Evolutionary conservation across 1,140 invertebrate genomes (phyloP).

Genomic region (Caenorhabditis inopinata): DNA sequence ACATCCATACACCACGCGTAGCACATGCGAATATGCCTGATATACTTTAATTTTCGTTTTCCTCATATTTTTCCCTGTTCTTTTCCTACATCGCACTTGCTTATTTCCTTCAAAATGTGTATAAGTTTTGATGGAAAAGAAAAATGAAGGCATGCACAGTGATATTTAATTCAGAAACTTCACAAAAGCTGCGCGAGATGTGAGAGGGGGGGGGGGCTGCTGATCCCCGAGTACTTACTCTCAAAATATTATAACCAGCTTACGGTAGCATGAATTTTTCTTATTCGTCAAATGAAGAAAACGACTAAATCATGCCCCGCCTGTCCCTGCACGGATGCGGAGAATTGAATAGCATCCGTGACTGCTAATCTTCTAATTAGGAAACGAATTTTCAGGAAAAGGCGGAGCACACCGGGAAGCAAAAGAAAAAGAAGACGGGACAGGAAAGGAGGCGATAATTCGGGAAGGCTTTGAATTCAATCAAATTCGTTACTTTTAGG

Average conservation of each 20-base stretch:
- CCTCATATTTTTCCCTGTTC: not conserved
- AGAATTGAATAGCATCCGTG: not conserved
- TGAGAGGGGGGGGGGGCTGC: not conserved
- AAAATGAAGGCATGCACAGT: not conserved
- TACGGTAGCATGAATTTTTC: not conserved
- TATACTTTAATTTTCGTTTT: slow-evolving; percentile 28
- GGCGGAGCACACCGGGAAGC: not conserved
- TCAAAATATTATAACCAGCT: not conserved
- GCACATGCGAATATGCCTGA: slow-evolving; percentile 8
- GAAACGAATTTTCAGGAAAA: slow-evolving; percentile 22
- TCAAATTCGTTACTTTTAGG: slow-evolving; percentile 36
- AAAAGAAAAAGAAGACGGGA: not conserved
- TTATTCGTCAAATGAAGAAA: not conserved
- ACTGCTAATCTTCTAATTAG: slow-evolving; percentile 29
- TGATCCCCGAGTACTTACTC: no score
- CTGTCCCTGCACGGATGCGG: not conserved
- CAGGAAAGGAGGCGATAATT: not conserved
- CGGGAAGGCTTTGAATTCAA: slow-evolving; percentile 34
- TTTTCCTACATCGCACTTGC: no score
- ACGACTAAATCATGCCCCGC: slow-evolving; percentile 12
- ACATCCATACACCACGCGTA: not conserved
- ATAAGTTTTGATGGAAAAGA: not conserved
- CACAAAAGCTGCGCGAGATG: not conserved
- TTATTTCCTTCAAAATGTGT: slow-evolving; percentile 11
- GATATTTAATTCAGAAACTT: slow-evolving; percentile 10